These are phyloP conservation scores for Muscicapa comitata DNA, from an alignment of 2,797 vertebrate genomes.

Conservation along the genomic window DNA sequence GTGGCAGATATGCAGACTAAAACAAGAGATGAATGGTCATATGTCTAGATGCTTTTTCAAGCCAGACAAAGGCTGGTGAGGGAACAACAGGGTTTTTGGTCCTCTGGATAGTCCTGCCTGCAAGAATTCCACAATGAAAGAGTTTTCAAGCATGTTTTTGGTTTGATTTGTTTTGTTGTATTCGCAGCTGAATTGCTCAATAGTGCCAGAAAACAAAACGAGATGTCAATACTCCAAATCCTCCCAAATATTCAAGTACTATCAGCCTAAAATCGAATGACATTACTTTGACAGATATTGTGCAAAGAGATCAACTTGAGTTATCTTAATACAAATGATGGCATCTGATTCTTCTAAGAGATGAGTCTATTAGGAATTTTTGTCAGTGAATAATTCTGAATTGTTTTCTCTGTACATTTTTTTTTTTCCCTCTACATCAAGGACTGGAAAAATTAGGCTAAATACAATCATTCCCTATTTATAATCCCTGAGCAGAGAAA, in stretches of 20 bases:
- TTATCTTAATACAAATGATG: not conserved
- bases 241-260: not conserved
- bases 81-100: not conserved
- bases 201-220: not conserved
- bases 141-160: not conserved
- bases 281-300: not conserved
- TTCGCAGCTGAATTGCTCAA: not conserved
- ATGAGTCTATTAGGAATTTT: not conserved
- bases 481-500: not conserved
- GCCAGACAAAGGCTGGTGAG: not conserved
- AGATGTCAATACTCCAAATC: not conserved
- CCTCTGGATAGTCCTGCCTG: not conserved
- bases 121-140: not conserved
- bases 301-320: not conserved
- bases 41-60: not conserved
- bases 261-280: not conserved
- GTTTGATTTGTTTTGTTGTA: not conserved
- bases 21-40: not conserved
- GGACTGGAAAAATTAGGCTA: not conserved
- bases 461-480: not conserved
- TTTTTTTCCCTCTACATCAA: not conserved
- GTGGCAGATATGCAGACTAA: not conserved
- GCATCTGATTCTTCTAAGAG: not conserved
- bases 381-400: not conserved
- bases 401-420: not conserved